Percentiles rank a stretch among this genome's conserved stretches.
These are phyloP conservation scores for Sapajus apella DNA, from an alignment of 2,113 vertebrate genomes.

Conservation along the genomic window DNA sequence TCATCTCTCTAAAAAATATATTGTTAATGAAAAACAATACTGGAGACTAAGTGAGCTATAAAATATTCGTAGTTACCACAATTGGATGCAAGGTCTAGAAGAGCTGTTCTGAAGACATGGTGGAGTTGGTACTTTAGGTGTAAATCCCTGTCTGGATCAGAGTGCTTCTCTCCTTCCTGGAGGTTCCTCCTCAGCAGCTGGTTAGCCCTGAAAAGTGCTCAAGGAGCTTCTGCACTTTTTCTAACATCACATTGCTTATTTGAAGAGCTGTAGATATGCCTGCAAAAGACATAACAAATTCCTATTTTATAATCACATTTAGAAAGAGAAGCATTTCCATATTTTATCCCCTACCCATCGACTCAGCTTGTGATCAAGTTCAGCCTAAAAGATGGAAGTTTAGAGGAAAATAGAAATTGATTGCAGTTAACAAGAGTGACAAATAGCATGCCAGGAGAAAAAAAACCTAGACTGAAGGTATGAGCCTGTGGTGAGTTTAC, in stretches of 20 bases:
- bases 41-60: background rate
- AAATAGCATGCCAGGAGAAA: background rate
- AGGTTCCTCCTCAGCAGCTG: background rate
- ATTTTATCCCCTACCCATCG: conserved; percentile 46
- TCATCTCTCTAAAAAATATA: background rate
- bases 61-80: background rate
- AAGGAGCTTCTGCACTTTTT: background rate
- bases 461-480: conserved; percentile 10
- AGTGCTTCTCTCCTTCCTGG: background rate
- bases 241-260: conserved; percentile 33
- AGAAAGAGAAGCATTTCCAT: conserved; percentile 67
- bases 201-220: background rate
- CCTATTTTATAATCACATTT: conserved; percentile 54
- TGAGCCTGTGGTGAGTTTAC: background rate
- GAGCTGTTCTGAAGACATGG: background rate
- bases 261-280: background rate
- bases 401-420: conserved; percentile 56
- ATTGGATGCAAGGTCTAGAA: background rate
- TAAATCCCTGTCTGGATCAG: background rate
- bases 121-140: background rate
- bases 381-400: conserved; percentile 10
- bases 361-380: conserved; percentile 54
- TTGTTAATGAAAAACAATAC: background rate
- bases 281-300: conserved; percentile 47
- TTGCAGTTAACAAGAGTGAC: background rate